Evolutionary conservation across 2,797 vertebrate species (phyloP).

Genomic region (Sus cebifrons): DNA sequence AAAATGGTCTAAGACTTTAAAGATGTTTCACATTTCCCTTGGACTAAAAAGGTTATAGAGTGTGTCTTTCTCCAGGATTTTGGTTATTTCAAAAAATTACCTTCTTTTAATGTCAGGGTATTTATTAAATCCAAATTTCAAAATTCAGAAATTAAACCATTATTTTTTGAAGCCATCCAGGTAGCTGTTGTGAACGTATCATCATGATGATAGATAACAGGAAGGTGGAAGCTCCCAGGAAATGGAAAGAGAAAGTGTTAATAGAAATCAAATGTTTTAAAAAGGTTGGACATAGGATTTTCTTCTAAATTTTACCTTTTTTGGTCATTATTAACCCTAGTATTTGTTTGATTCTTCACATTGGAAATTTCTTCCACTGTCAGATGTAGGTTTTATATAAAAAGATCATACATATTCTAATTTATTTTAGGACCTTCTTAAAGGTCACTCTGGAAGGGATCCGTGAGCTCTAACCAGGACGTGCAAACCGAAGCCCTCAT

Average conservation of each 20-base stretch:
- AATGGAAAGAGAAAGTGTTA: neutral
- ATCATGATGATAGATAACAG: conserved; percentile 18
- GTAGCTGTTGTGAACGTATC: neutral
- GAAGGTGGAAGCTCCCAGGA: neutral
- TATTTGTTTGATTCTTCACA: conserved; percentile 17
- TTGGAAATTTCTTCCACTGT: neutral
- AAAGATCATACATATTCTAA: conserved; percentile 37
- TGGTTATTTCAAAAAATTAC: conserved; percentile 53
- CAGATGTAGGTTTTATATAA: conserved; percentile 1
- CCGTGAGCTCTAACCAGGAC: conserved; percentile 48
- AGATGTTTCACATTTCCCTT: conserved; percentile 22
- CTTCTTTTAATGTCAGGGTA: neutral
- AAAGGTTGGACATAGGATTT: neutral
- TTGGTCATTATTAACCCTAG: neutral
- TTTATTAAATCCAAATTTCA: conserved; percentile 4
- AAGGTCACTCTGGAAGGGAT: conserved; percentile 26
- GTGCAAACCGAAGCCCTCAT: conserved; percentile 11
- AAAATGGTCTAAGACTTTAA: neutral
- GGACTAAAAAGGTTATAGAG: neutral
- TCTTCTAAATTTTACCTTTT: conserved; percentile 48
- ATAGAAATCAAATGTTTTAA: conserved; percentile 29
- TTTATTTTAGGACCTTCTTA: conserved; percentile 52
- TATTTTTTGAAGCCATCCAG: conserved; percentile 38
- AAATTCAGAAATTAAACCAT: conserved; percentile 32
- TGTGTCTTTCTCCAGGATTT: conserved; percentile 43